These are phyloP conservation scores for crab-eating macaque (Macaca fascicularis) DNA, from an alignment of 2,113 vertebrate species.

Conservation along the genomic window T2T-MFA8v1.1 NC_088375.1:221523001-221523500, in stretches of 20 bases:
- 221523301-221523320: neutral
- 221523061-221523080: neutral
- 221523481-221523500: neutral
- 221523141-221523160: neutral
- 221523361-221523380: neutral
- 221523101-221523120: neutral
- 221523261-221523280: neutral
- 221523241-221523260: neutral
- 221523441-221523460: neutral
- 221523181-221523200: neutral
- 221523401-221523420: neutral
- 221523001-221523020: neutral
- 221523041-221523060: neutral
- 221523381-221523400: neutral
- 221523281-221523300: neutral
- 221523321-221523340: neutral
- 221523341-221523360: neutral
- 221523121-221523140: neutral
- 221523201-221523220: neutral
- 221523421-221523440: neutral
- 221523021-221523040: neutral
- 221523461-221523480: neutral
- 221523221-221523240: neutral
- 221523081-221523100: neutral
- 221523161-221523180: neutral